phyloP scores from a whole-genome alignment of 1,140 invertebrate genomes.

The Trinorchestia longiramus region DNA sequence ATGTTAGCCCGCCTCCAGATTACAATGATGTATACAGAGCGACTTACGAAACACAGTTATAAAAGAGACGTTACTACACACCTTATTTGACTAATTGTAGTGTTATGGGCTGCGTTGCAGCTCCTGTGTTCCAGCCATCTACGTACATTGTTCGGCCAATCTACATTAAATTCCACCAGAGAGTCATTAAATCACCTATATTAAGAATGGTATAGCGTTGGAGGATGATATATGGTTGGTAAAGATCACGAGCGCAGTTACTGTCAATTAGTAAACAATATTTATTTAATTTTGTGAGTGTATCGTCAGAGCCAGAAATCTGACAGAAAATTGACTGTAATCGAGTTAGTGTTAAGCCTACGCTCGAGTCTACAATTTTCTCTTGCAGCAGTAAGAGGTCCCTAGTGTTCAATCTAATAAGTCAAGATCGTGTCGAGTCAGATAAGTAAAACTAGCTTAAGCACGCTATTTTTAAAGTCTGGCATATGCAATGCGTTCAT shows the following conservation, averaged over 20 bases:
- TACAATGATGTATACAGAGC: background rate
- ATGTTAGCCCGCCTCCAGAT: background rate
- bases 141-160: background rate
- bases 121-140: background rate
- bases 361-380: background rate
- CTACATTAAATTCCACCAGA: background rate
- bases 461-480: background rate
- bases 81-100: background rate
- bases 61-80: background rate
- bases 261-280: background rate
- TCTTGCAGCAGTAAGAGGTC: no score
- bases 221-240: no score
- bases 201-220: background rate
- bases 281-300: background rate
- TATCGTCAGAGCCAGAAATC: background rate
- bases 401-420: no score
- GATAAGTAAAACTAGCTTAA: background rate
- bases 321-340: background rate
- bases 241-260: no score
- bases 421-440: no score
- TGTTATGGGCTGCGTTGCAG: background rate
- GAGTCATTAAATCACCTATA: background rate
- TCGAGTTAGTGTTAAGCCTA: background rate
- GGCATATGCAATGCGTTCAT: background rate
- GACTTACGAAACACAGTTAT: background rate